Percentiles rank a stretch among this genome's conserved stretches.
Conservation (phyloP, 2,888 invertebrate species). For the Tigriopus californicus region DNA sequence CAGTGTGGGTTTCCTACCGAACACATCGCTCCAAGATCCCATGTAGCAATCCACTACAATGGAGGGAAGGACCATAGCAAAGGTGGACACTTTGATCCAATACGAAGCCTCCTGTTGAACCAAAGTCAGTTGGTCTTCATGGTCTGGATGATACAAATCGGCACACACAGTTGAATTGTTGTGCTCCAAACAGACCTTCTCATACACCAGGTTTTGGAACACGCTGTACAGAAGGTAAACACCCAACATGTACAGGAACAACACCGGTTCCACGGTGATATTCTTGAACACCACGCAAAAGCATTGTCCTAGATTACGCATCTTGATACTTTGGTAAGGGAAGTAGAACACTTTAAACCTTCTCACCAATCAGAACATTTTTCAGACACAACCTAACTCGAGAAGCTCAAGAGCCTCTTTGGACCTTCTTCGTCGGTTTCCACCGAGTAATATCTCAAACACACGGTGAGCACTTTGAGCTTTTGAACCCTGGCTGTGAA, state of each 20-base stretch:
- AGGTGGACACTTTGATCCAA: conserved; percentile 24
- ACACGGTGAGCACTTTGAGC: no score
- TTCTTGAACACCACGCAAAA: no score
- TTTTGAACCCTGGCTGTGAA: no score
- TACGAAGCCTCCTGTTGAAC: conserved; percentile 24
- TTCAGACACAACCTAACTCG: no score
- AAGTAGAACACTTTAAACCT: no score
- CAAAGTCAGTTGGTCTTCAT: conserved; percentile 20
- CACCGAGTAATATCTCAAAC: no score
- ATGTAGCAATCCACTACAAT: conserved; percentile 24
- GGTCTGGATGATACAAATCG: conserved; percentile 21
- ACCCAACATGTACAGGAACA: conserved; percentile 75
- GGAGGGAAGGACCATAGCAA: conserved; percentile 23
- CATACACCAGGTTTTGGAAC: conserved; percentile 28
- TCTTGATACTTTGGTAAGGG: no score
- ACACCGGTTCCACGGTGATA: conserved; percentile 60
- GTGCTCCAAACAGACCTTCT: conserved; percentile 25
- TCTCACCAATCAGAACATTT: no score
- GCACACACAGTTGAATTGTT: conserved; percentile 19
- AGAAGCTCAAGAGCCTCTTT: no score
- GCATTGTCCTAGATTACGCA: no score
- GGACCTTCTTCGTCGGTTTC: no score
- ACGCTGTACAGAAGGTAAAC: conserved; percentile 32
- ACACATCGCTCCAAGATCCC: conserved; percentile 27
- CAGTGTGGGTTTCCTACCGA: conserved; percentile 30